Conservation (phyloP, 2,113 vertebrate genomes). For the Daboia siamensis region DNA sequence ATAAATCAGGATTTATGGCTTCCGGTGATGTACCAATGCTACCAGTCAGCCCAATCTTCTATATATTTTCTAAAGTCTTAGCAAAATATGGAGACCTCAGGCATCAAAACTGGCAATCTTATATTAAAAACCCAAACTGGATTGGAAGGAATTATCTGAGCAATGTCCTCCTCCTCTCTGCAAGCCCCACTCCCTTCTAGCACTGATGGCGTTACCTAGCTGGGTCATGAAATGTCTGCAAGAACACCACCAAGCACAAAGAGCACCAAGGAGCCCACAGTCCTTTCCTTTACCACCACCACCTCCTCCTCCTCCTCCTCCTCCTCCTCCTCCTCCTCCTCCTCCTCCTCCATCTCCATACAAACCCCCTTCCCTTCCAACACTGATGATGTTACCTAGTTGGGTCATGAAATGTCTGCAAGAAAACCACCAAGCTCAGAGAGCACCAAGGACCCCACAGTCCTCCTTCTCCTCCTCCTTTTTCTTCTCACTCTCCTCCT, state of each 20-base stretch:
- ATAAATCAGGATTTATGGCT: not conserved
- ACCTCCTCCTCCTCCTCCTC: too few relatives aligned
- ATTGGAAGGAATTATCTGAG: conserved; percentile 56
- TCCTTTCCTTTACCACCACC: too few relatives aligned
- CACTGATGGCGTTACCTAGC: too few relatives aligned
- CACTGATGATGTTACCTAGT: not conserved
- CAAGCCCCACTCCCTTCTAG: not conserved
- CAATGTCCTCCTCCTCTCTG: not conserved
- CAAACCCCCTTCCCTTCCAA: too few relatives aligned
- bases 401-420: not conserved
- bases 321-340: too few relatives aligned
- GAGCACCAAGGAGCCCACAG: too few relatives aligned
- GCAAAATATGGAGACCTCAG: not conserved
- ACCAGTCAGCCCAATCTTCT: not conserved
- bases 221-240: too few relatives aligned
- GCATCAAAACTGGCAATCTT: conserved; percentile 64
- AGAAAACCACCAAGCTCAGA: not conserved
- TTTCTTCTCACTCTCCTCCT: too few relatives aligned
- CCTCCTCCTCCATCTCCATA: too few relatives aligned
- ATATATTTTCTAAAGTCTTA: not conserved
- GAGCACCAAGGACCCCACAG: too few relatives aligned
- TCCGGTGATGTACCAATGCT: not conserved
- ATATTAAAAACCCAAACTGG: conserved; percentile 62
- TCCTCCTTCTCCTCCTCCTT: too few relatives aligned
- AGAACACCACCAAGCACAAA: too few relatives aligned